phyloP scores from a whole-genome alignment of 2,888 invertebrate genomes.

The Diaperis boleti region DNA sequence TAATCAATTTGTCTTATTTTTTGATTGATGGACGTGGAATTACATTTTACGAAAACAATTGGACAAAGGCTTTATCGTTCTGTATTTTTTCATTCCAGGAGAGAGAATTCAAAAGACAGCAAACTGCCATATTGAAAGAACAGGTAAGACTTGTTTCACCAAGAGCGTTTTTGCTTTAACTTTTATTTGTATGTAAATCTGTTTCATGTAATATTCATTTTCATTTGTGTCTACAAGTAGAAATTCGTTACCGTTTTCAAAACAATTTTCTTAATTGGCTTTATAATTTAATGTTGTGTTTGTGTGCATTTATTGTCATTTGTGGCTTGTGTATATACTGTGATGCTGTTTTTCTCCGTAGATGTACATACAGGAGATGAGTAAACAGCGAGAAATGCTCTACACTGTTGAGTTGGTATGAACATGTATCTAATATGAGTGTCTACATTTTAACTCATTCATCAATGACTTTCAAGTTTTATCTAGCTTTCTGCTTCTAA shows the following conservation, averaged over 20 bases:
- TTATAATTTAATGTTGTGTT: conserved; percentile 25
- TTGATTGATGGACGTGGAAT: conserved; percentile 2
- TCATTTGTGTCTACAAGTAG: conserved; percentile 34
- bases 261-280: not conserved
- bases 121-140: conserved; percentile 89
- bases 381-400: conserved; percentile 86
- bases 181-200: conserved; percentile 43
- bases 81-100: conserved; percentile 77
- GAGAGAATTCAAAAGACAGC: conserved; percentile 90
- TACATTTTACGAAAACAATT: too few relatives aligned
- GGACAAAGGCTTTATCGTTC: too few relatives aligned
- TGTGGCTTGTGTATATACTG: conserved; percentile 65
- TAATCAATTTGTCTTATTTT: conserved; percentile 60
- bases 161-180: conserved; percentile 27
- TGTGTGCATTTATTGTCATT: conserved; percentile 45
- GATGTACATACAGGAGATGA: conserved; percentile 92
- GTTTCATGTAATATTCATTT: conserved; percentile 35
- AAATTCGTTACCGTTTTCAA: not conserved
- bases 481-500: conserved; percentile 19
- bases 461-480: conserved; percentile 18
- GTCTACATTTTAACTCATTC: conserved; percentile 29
- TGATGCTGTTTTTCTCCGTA: conserved; percentile 70
- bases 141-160: conserved; percentile 73
- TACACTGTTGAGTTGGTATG: conserved; percentile 88
- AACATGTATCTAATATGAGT: conserved; percentile 55